phyloP scores from a whole-genome alignment of 2,113 vertebrate species.

The Larimichthys crocea region DNA sequence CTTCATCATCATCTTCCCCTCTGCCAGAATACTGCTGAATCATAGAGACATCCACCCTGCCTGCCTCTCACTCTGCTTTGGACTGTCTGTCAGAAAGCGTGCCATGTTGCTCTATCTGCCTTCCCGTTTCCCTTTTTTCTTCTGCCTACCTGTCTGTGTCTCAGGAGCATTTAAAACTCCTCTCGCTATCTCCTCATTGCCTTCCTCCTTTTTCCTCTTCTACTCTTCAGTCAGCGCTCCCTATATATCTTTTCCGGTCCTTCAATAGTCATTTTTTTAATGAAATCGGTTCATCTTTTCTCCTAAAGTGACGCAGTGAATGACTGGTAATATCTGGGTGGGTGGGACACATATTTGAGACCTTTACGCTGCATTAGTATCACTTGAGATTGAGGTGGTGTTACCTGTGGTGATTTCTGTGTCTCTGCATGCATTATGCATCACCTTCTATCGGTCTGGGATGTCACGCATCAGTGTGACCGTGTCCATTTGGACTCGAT shows the following conservation, averaged over 20 bases:
- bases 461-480: constrained; percentile 20
- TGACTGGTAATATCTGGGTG: neutral
- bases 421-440: constrained; percentile 31
- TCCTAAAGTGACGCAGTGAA: neutral
- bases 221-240: neutral
- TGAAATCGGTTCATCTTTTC: constrained; percentile 12
- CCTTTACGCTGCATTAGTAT: neutral
- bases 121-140: neutral
- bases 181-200: neutral
- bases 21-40: constrained; percentile 75
- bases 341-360: constrained; percentile 12
- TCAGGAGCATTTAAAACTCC: constrained; percentile 34
- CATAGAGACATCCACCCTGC: constrained; percentile 61
- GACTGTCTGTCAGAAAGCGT: constrained; percentile 61
- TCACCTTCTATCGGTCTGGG: neutral
- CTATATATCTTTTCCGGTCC: neutral
- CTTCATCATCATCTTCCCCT: constrained; percentile 64
- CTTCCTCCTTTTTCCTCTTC: neutral
- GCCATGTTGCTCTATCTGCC: constrained; percentile 42
- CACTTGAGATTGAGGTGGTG: constrained; percentile 16
- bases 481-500: neutral
- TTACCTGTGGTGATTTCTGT: constrained; percentile 6
- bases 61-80: constrained; percentile 67
- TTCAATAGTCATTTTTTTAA: constrained; percentile 22
- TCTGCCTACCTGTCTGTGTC: constrained; percentile 48